Evolutionary conservation across 2,797 vertebrate species (phyloP).

Genomic region (Periophthalmus magnuspinnatus): DNA sequence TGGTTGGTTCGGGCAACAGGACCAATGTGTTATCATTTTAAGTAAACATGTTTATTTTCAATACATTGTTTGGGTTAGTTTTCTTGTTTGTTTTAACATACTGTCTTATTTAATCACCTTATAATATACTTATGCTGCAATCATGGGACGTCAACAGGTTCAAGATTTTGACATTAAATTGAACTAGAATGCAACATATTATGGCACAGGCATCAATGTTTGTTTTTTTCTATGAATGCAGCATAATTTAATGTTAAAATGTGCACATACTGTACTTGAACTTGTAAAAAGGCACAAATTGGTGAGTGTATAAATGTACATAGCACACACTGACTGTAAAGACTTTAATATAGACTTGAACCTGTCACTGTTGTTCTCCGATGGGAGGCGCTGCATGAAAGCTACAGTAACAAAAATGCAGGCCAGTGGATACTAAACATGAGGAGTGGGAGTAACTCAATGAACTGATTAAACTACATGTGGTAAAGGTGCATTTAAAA

Average conservation of each 20-base stretch:
- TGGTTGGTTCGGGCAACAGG: neutral
- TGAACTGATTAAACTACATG: neutral
- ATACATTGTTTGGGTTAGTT: slow-evolving; percentile 6
- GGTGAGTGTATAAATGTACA: slow-evolving; percentile 85
- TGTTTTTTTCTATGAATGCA: slow-evolving; percentile 2
- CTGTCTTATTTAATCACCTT: slow-evolving; percentile 2
- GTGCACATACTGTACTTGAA: slow-evolving; percentile 79
- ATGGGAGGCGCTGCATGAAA: slow-evolving; percentile 72
- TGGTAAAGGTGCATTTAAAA: neutral
- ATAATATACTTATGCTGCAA: slow-evolving; percentile 7
- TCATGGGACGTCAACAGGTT: neutral
- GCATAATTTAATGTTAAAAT: slow-evolving; percentile 45
- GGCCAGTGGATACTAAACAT: slow-evolving; percentile 61
- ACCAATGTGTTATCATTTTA: slow-evolving; percentile 3
- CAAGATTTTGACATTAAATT: neutral
- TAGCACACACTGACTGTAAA: slow-evolving; percentile 85
- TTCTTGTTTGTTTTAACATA: slow-evolving; percentile 3
- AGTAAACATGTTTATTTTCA: neutral
- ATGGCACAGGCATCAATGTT: neutral
- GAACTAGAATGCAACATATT: neutral
- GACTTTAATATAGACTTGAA: slow-evolving; percentile 49
- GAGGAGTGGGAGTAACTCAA: neutral
- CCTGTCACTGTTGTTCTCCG: slow-evolving; percentile 70
- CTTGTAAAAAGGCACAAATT: slow-evolving; percentile 62
- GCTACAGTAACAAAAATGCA: slow-evolving; percentile 60